Evolutionary conservation across 2,888 invertebrate genomes (phyloP), one percentile per base, ranked within the genome.

Genomic region (Meghimatium bilineatum): DNA sequence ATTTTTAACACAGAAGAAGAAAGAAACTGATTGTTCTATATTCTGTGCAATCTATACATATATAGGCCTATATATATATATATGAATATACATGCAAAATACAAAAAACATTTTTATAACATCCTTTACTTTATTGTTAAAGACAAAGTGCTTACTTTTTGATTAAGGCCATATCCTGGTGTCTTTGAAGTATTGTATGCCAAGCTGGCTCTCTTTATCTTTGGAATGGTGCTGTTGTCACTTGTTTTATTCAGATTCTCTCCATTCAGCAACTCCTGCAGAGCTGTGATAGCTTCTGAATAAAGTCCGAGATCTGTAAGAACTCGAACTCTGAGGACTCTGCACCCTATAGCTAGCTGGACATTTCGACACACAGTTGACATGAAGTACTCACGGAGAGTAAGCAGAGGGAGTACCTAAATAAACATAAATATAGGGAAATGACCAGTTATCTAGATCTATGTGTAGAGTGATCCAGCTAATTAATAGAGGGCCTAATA

Each of bases 321-420:
- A 1, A 92, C 90, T 8, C 90, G 87, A 10, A 92, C 89, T 85
- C 90, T 92, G 69, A 93, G 89, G 49, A 93, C 91, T 38, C 93
- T 90, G 38, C 92, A 91, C 80, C 92, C 92, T n/a, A 93, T 93
- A 17, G 91, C 88, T 69, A 92, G 89, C 87, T 91, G 91, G 10
- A 93, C 89, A 88, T 93, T 93, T 49, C 93, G 91, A 82, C 92
- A 92, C 32, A 93, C 90, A 86, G 90, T 91, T n/a, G 91, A 91
- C 14, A 92, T 89, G 76, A 93, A 89, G 88, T 93, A 93, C 86
- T 92, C 91, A 86, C 93, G 90, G 84, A 93, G 88, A 1, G 92
- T 91, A 82, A 93, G 85, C 69, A 93, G 86, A 26, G 93, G 93
- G 38, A 93, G 90, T 6, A 93, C 91, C 93, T 93, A 87, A 1